A percentile compares a stretch with the other conserved stretches of the same genome.
Conservation (phyloP, 92 coral and sea anemone genomes). For the Ricordea florida region DNA sequence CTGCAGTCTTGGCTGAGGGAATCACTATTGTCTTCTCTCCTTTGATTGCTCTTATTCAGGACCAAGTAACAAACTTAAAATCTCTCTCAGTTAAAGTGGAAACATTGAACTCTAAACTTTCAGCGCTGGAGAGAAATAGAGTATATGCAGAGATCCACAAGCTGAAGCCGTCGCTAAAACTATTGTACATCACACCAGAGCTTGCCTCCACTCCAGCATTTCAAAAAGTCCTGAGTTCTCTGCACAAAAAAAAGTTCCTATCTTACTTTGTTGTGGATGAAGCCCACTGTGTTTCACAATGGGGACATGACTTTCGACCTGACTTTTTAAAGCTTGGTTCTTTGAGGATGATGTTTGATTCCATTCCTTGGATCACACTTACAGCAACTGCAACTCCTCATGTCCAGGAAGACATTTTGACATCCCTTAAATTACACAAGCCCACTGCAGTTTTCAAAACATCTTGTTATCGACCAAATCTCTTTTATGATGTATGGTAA, state of each 20-base stretch:
- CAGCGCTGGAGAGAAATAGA: slow-evolving; percentile 67
- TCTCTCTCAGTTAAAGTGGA: slow-evolving; percentile 71
- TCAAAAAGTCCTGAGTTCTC: slow-evolving; percentile 60
- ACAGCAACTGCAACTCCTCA: slow-evolving; percentile 98
- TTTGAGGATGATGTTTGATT: slow-evolving; percentile 53
- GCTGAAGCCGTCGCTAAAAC: slow-evolving; percentile 69
- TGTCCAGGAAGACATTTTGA: slow-evolving; percentile 83
- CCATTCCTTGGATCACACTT: slow-evolving; percentile 79
- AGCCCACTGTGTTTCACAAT: slow-evolving; percentile 96
- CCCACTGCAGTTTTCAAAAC: slow-evolving; percentile 78
- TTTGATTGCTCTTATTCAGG: slow-evolving; percentile 91
- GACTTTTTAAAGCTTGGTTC: slow-evolving; percentile 85
- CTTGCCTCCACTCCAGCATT: slow-evolving; percentile 91
- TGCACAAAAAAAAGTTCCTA: slow-evolving; percentile 69
- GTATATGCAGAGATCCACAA: slow-evolving; percentile 71
- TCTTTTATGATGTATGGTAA: slow-evolving; percentile 94
- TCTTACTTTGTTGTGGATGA: slow-evolving; percentile 91
- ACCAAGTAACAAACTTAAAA: slow-evolving; percentile 78
- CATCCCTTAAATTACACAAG: slow-evolving; percentile 60
- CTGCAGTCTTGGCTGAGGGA: slow-evolving; percentile 78
- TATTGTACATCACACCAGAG: slow-evolving; percentile 94
- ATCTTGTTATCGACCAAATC: slow-evolving; percentile 81
- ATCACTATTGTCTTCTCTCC: slow-evolving; percentile 91
- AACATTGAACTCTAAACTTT: slow-evolving; percentile 83
- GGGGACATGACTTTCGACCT: slow-evolving; percentile 99